Conservation (phyloP, 2,888 invertebrate species). For the Mythimna impura region DNA sequence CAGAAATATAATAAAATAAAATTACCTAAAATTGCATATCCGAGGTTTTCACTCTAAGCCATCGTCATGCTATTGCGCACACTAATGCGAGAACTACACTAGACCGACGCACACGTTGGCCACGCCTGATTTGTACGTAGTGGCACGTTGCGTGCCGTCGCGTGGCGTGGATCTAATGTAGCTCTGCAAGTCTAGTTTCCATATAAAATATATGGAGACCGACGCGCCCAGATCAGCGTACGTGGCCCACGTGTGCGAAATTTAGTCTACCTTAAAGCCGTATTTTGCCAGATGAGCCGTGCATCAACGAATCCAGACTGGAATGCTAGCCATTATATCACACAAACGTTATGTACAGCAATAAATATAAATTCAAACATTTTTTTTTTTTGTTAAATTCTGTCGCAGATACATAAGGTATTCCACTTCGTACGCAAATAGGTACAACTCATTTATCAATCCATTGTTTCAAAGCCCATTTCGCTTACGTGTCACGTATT, state of each 20-base stretch:
- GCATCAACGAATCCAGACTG: conserved; percentile 4
- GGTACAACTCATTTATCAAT: conserved; percentile 53
- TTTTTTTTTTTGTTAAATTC: conserved; percentile 33
- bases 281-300: conserved; percentile 23
- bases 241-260: too few relatives aligned
- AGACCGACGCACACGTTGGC: too few relatives aligned
- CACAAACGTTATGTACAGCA: not conserved
- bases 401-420: conserved; percentile 26
- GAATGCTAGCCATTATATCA: conserved; percentile 20
- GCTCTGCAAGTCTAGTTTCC: too few relatives aligned
- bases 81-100: not conserved
- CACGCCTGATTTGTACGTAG: too few relatives aligned
- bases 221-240: too few relatives aligned
- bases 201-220: too few relatives aligned
- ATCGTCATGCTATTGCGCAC: conserved; percentile 10
- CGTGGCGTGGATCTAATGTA: too few relatives aligned
- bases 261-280: not conserved
- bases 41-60: too few relatives aligned
- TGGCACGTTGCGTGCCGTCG: too few relatives aligned
- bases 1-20: too few relatives aligned
- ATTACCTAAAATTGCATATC: too few relatives aligned
- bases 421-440: conserved; percentile 41
- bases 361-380: conserved; percentile 36
- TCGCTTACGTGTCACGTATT: conserved; percentile 57
- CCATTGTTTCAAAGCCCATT: conserved; percentile 50